Conservation (phyloP, 2,113 vertebrate species). For the Oncorhynchus keta region DNA sequence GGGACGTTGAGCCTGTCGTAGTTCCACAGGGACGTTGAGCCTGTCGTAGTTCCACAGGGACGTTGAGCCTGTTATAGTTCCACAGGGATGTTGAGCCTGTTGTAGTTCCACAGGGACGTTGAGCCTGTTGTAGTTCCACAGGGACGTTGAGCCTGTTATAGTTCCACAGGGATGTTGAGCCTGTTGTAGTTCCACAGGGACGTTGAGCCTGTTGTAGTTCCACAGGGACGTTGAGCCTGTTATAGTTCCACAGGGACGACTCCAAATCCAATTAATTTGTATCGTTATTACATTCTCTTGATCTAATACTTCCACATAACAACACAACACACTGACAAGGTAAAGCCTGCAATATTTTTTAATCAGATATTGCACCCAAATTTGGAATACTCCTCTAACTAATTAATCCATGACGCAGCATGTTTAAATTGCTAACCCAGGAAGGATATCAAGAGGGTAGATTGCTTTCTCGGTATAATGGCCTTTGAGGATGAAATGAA, state of each 20-base stretch:
- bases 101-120: too few relatives aligned
- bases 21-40: too few relatives aligned
- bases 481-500: slow-evolving; percentile 22
- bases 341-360: background rate
- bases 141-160: too few relatives aligned
- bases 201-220: too few relatives aligned
- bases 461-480: slow-evolving; percentile 18
- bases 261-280: slow-evolving; percentile 3
- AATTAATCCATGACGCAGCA: background rate
- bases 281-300: slow-evolving; percentile 15
- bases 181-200: too few relatives aligned
- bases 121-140: too few relatives aligned
- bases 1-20: too few relatives aligned
- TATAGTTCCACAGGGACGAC: background rate
- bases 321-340: background rate
- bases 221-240: too few relatives aligned
- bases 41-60: too few relatives aligned
- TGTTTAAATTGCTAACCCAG: slow-evolving; percentile 1
- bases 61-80: too few relatives aligned
- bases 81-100: too few relatives aligned
- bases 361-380: slow-evolving; percentile 15
- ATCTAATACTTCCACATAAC: slow-evolving; percentile 2
- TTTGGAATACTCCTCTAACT: background rate
- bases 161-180: too few relatives aligned
- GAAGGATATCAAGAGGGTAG: slow-evolving; percentile 7